A percentile compares a stretch with the other conserved stretches of the same genome.
Conservation (phyloP, 2,797 vertebrate species). For the Artibeus jamaicensis region DNA sequence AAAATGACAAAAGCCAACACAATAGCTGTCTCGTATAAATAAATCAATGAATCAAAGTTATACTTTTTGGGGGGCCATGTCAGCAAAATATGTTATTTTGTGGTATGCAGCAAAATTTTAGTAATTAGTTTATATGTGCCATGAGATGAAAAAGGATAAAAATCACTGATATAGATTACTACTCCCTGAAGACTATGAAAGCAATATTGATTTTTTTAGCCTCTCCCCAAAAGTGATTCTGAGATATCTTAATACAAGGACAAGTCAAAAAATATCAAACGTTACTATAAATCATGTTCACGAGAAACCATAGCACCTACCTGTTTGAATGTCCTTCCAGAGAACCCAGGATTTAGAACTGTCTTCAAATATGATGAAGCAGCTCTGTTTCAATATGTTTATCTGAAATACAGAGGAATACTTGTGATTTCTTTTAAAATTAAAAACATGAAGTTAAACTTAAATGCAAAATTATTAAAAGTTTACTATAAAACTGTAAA, state of each 20-base stretch:
- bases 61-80: not conserved
- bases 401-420: constrained; percentile 87
- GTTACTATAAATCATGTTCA: constrained; percentile 61
- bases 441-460: constrained; percentile 9
- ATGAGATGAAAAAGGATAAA: not conserved
- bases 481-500: not conserved
- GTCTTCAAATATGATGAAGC: constrained; percentile 99
- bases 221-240: not conserved
- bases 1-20: not conserved
- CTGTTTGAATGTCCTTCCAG: constrained; percentile 99
- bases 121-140: not conserved
- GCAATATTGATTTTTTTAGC: not conserved
- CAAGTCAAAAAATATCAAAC: constrained; percentile 32
- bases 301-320: constrained; percentile 82
- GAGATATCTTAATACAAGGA: not conserved
- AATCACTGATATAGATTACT: not conserved
- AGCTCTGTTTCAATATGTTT: constrained; percentile 95
- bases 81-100: not conserved
- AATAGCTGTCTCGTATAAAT: not conserved
- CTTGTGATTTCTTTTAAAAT: constrained; percentile 32
- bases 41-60: not conserved
- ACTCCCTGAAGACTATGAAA: not conserved
- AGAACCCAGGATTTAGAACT: constrained; percentile 99
- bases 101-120: not conserved
- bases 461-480: constrained; percentile 28